Base-by-base conservation (phyloP, 2,888 invertebrate genomes). In the Ophraella communa region DNA sequence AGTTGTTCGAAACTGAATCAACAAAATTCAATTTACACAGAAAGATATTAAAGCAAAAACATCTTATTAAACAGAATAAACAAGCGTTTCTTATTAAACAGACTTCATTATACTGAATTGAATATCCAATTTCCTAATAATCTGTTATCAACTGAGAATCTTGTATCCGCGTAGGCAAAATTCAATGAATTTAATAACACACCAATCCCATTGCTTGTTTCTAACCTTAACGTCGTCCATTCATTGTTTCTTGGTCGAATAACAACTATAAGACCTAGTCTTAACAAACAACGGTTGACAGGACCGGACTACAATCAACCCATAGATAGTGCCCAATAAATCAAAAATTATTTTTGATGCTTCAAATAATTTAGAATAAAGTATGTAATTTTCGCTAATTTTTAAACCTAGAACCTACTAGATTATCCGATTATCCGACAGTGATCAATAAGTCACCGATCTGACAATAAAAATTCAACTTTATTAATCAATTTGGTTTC, bases 161-260 rank as follows among this genome's bases (percentile, higher is more conserved):
- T 23, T 4, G 14, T 18, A 18, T 45, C 45, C 45, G 45, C 10
- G 7, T 45, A 47, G 47, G 23, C 47, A 47, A 23, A 47, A 11
- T 47, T 47, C 47, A 47, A 47, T 47, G 47, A 47, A 47, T 45
- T 39, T 45, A 45, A 23, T 45, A 45, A 45, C n/a, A 45, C 18
- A 1, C 11, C 45, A 21, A 45, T 45, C 45, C 20, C 45, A 45
- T 21, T 8, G 45, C 45, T 35, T 35, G 35, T 14, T 35, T 35
- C 4, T 14, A 35, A 47, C 21, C n/a, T 21, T n/a, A 23, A 23
- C 47, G 21, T 47, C 11, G 47, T 47, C 23, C 47, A 47, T 47
- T 47, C 47, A 47, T 47, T 47, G 14, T 47, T 47, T 47, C 47
- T 47, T 23, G 10, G 45, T 21, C 4, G 21, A 45, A 21, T 20